Evolutionary conservation across 2,797 vertebrate genomes (phyloP), one percentile per base, ranked within the genome.

Genomic region (Hippocampus kuda): DNA sequence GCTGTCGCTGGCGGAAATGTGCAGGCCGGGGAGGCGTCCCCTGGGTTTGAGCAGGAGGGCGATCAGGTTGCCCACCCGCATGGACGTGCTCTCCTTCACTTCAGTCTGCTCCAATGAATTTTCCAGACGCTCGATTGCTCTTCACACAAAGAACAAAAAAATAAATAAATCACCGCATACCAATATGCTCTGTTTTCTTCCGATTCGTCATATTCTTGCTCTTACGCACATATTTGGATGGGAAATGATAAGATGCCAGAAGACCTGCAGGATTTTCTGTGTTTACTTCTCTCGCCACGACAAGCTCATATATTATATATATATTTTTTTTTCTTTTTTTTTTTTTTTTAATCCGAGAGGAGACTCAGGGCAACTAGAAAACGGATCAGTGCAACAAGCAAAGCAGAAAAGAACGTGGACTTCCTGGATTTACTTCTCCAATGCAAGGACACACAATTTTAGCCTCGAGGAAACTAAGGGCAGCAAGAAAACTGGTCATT

Each of bases 1-100:
- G 1, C 4, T 62, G 0, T 75, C 27, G 74, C 0, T 80, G 34
- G 76, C 80, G 63, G 24, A 66, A 57, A 89, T 69, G 0, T 67
- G 0, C 41, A 86, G 64, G 6, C 76, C 74, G 1, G 0, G 0
- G 27, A 74, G 81, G 22, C 1, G 0, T 13, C 0, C 20, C 0
- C 0, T 30, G 10, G 53, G 48, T 51, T 64, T 71, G 69, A 68
- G 5, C 8, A 83, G 2, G 3, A 65, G 0, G 2, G 27, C 66
- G 27, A 75, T 6, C 5, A 79, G 2, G 7, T 4, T 2, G 0
- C 2, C 0, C 0, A 0, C 0, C 1, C 0, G 13, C 0, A 79
- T 1, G 2, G 0, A 1, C 0, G 0, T 3, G 0, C 49, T 48
- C 1, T 49, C 20, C 0, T 0, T 1, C 10, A 81, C 16, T 1